Evolutionary conservation across 2,113 vertebrate species (phyloP), one percentile per base, ranked within the genome.

Genomic region (Urocynchramus pylzowi): DNA sequence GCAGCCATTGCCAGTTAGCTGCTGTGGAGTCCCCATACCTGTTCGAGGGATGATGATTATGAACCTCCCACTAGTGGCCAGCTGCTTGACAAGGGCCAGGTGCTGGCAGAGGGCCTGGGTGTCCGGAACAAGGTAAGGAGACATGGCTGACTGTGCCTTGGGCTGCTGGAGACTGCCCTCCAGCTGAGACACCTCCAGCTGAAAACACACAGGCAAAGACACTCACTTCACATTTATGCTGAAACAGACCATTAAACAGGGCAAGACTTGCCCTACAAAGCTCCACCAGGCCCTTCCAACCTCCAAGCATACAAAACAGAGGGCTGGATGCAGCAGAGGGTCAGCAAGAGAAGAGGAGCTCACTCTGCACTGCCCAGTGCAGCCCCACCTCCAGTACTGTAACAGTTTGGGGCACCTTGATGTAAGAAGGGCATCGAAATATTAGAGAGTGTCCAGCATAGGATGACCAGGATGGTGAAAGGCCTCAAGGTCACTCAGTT

Each of bases 161-260:
- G 99, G 99, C 96, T 99, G 99, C 97, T 99, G 99, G 37, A 99
- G 98, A 94, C 99, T 99, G 57, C 99, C 99, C 97, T 99, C 99
- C 96, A 99, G 97, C 98, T 99, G 99, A 3, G 99, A 99, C 31
- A 99, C 99, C 96, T 99, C 99, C 76, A 99, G 97, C 99, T 99
- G 98, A 8, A 84, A 81, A 92, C 30, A 42, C 73, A 50, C 5
- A 27, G 2, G 30, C 24, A 50, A 28, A 91, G 68, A 39, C 15
- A 10, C 12, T 24, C 0, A 2, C 14, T 60, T 78, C 57, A 64
- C 8, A 10, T 13, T 45, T 33, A 6, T 6, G 17, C 44, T 22
- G 31, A 71, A 76, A 69, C 3, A 53, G 23, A 37, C 0, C 17
- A 61, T 13, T 27, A 54, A 47, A 94, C 31, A 56, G 28, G 53